Evolutionary conservation across 2,888 invertebrate species (phyloP), one percentile per base, ranked within the genome.

Genomic region (Pammene aurita): DNA sequence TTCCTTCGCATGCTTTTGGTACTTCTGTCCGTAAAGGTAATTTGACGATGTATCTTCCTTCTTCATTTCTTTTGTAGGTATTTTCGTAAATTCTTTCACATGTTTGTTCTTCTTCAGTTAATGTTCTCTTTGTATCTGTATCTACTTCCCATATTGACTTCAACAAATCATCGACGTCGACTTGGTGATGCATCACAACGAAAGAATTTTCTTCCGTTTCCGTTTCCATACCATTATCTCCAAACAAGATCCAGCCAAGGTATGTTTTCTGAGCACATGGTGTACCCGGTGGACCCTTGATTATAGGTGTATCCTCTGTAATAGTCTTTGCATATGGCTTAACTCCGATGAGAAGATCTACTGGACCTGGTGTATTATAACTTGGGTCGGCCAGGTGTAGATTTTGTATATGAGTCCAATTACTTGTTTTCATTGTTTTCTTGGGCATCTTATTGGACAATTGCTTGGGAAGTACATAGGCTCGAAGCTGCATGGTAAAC

Each of bases 31-130:
- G 41, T n/a, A 58, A 60, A 5, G 67, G 67, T 35, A 67, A 34
- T 46, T 56, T 67, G n/a, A 67, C 67, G 11, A 67, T 18, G 9
- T 46, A 62, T 46, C 55, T 54, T 35, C 67, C 67, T 41, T 66
- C 58, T 46, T 60, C 60, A 10, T 60, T 60, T 52, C 52, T 48
- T 44, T 14, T 42, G 26, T 44, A 42, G 26, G 52, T 60, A 18
- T 50, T 56, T 14, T 57, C 57, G 16, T 38, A 66, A 14, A 56
- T 66, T 48, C 13, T 35, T 57, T 66, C 66, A 34, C 54, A 54
- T 44, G 16, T 44, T 55, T 44, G 13, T 44, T 64, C 64, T 44
- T 54, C 55, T 14, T 54, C 18, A 5, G 64, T 64, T 11, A 41
- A 44, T 6, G 18, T 64, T 42, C 34, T 55, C 26, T 13, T 64